phyloP scores from a whole-genome alignment of 2,888 invertebrate genomes.

The Drosophila formosana region DNA sequence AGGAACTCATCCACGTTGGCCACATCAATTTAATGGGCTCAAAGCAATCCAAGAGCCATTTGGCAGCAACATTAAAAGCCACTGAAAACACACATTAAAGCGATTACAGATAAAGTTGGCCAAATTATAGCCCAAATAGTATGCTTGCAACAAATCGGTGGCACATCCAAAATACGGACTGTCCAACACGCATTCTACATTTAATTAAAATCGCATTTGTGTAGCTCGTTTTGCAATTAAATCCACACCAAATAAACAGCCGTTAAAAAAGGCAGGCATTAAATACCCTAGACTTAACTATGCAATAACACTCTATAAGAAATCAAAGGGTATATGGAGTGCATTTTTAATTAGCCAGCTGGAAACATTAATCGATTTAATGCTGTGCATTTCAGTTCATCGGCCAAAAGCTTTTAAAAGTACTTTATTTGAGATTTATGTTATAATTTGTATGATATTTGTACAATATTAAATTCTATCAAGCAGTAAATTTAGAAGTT shows the following conservation, averaged over 20 bases:
- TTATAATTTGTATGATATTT: no score
- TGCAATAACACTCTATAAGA: background rate
- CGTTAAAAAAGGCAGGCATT: background rate
- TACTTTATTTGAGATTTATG: no score
- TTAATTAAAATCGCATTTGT: constrained; percentile 45
- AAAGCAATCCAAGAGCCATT: constrained; percentile 67
- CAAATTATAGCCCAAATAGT: constrained; percentile 32
- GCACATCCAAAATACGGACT: background rate
- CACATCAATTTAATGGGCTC: constrained; percentile 57
- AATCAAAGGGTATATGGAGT: background rate
- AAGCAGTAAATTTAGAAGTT: no score
- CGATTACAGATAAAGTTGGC: constrained; percentile 53
- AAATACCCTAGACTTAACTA: constrained; percentile 2
- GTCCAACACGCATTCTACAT: constrained; percentile 14
- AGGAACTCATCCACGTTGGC: constrained; percentile 28
- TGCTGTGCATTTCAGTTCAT: no score
- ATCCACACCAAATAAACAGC: constrained; percentile 33
- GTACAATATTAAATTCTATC: no score
- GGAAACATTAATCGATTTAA: no score
- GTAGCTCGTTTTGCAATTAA: constrained; percentile 37
- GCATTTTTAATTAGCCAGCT: no score
- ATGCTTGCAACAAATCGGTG: constrained; percentile 30
- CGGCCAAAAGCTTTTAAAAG: no score
- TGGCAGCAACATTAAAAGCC: constrained; percentile 65
- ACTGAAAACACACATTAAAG: constrained; percentile 72